Evolutionary conservation across 2,113 vertebrate genomes (phyloP).

Genomic region (Morphnarchus princeps): DNA sequence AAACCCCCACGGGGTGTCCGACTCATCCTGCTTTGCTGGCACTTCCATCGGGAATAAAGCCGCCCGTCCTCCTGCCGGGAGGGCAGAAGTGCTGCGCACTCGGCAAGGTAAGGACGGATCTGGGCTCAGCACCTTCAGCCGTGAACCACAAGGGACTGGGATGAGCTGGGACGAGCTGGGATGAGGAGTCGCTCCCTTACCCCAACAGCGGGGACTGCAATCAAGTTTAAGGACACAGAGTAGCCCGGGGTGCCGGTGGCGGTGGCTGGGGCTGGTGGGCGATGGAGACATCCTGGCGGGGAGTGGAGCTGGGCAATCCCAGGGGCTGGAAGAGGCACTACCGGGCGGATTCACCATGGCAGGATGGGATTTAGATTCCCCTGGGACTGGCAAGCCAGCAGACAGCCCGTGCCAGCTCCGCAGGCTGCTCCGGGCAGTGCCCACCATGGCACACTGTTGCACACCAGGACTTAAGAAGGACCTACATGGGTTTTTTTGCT

Average conservation of each 20-base stretch:
- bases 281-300: rapidly evolving
- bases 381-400: background rate
- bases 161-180: background rate
- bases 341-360: rapidly evolving
- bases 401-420: background rate
- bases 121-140: background rate
- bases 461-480: background rate
- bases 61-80: background rate
- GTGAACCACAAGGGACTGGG: background rate
- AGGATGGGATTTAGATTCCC: background rate
- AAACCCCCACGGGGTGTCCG: conserved; percentile 30
- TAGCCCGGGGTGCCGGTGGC: rapidly evolving
- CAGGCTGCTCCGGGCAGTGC: background rate
- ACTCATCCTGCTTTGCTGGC: conserved; percentile 58
- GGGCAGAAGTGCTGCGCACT: background rate
- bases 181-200: background rate
- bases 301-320: background rate
- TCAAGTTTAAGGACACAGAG: background rate
- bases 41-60: conserved; percentile 14
- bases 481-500: background rate
- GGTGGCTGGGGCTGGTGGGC: background rate
- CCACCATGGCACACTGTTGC: background rate
- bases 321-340: background rate
- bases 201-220: background rate
- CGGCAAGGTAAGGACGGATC: background rate